Evolutionary conservation across 2,113 vertebrate species (phyloP).

Genomic region (Xiphophorus couchianus): DNA sequence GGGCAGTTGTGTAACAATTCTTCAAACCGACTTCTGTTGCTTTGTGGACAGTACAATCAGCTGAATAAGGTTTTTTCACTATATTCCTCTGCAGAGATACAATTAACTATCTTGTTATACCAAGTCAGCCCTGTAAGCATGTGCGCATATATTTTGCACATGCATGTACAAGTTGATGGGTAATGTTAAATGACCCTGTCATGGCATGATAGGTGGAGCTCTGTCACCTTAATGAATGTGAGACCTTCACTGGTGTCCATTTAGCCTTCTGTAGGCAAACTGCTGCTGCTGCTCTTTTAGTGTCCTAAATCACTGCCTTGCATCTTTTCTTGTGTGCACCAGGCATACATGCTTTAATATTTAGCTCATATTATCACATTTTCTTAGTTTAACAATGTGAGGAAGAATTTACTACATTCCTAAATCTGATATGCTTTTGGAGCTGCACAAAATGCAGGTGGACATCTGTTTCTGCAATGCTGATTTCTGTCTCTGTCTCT

Average conservation of each 20-base stretch:
- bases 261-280: constrained; percentile 58
- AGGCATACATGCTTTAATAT: background rate
- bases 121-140: constrained; percentile 7
- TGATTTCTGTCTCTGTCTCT: background rate
- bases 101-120: constrained; percentile 19
- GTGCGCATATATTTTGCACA: constrained; percentile 21
- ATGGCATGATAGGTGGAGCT: constrained; percentile 51
- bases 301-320: constrained; percentile 37
- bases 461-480: constrained; percentile 2
- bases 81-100: constrained; percentile 40
- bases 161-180: constrained; percentile 43
- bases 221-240: constrained; percentile 59
- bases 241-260: constrained; percentile 63
- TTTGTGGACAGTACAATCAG: constrained; percentile 6
- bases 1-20: background rate
- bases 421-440: background rate
- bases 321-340: constrained; percentile 11
- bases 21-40: constrained; percentile 4
- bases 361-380: constrained; percentile 11
- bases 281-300: constrained; percentile 11
- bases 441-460: constrained; percentile 7
- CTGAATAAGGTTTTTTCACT: constrained; percentile 46
- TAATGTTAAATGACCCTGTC: constrained; percentile 39
- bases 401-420: constrained; percentile 1
- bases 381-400: constrained; percentile 3